Percentiles rank a stretch among this genome's conserved stretches.
Conservation (phyloP, 2,888 invertebrate genomes). For the Temnothorax ravouxi region DNA sequence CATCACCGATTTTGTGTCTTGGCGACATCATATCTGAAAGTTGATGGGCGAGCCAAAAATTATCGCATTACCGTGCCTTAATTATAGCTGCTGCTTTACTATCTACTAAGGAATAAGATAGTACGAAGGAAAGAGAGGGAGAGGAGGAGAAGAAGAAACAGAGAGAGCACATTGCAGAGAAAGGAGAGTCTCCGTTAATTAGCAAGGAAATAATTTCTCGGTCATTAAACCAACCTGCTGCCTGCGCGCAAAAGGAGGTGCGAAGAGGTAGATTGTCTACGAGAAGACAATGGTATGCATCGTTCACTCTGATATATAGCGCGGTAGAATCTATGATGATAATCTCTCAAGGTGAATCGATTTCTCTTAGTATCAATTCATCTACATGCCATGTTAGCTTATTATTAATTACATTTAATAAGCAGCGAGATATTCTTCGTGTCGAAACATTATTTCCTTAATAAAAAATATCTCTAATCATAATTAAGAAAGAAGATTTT, state of each 20-base stretch:
- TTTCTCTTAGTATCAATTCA: slow-evolving; percentile 53
- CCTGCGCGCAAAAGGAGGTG: slow-evolving; percentile 61
- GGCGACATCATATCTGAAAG: slow-evolving; percentile 60
- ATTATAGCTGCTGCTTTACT: slow-evolving; percentile 56
- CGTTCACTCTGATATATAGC: slow-evolving; percentile 63
- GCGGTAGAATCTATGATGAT: slow-evolving; percentile 62
- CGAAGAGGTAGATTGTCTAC: slow-evolving; percentile 68
- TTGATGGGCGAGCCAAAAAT: slow-evolving; percentile 67
- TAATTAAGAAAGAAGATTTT: not conserved
- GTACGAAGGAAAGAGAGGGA: not conserved
- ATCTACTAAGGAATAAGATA: slow-evolving; percentile 31
- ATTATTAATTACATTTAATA: not conserved
- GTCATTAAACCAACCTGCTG: slow-evolving; percentile 74
- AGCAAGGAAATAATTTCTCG: slow-evolving; percentile 79
- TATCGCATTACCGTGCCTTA: slow-evolving; percentile 66
- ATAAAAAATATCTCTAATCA: not conserved
- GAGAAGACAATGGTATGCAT: slow-evolving; percentile 69
- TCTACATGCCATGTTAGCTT: not conserved
- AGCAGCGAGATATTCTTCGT: not conserved
- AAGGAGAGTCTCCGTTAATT: slow-evolving; percentile 72
- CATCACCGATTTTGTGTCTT: slow-evolving; percentile 48
- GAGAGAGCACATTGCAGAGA: slow-evolving; percentile 38
- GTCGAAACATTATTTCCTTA: not conserved
- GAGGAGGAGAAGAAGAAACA: not conserved
- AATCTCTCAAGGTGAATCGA: slow-evolving; percentile 63